A percentile compares a stretch with the other conserved stretches of the same genome.
Conservation (phyloP, 2,888 invertebrate genomes). For the Timema cristinae region DNA sequence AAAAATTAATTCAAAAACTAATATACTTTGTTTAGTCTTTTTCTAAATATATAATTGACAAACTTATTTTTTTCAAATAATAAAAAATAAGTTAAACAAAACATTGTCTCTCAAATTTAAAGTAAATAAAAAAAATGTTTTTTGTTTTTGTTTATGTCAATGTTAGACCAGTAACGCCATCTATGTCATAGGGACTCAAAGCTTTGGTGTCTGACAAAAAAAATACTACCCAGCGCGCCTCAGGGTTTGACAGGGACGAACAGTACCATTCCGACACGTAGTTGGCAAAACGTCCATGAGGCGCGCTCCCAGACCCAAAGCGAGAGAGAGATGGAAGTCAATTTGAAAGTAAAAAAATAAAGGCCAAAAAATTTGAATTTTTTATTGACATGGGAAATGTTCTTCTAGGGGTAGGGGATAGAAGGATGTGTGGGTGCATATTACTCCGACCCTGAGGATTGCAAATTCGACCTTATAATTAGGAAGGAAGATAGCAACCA, state of each 20-base stretch:
- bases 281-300: background rate
- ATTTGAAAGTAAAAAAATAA: slow-evolving; percentile 8
- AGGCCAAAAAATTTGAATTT: background rate
- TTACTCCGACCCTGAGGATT: no score
- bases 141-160: no score
- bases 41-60: no score
- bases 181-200: slow-evolving; percentile 5
- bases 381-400: slow-evolving; percentile 13
- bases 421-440: no score
- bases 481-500: no score
- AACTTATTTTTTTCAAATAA: no score
- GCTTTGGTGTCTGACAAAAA: background rate
- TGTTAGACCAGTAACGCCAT: background rate
- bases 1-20: no score
- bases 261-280: background rate
- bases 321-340: background rate
- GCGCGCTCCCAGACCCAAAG: background rate
- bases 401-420: background rate
- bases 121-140: no score
- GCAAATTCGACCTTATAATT: slow-evolving; percentile 5
- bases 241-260: background rate
- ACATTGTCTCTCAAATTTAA: no score
- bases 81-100: no score
- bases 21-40: no score
- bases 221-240: no score